Evolutionary conservation across 2,888 invertebrate genomes (phyloP).

Genomic region (Sicus ferrugineus): DNA sequence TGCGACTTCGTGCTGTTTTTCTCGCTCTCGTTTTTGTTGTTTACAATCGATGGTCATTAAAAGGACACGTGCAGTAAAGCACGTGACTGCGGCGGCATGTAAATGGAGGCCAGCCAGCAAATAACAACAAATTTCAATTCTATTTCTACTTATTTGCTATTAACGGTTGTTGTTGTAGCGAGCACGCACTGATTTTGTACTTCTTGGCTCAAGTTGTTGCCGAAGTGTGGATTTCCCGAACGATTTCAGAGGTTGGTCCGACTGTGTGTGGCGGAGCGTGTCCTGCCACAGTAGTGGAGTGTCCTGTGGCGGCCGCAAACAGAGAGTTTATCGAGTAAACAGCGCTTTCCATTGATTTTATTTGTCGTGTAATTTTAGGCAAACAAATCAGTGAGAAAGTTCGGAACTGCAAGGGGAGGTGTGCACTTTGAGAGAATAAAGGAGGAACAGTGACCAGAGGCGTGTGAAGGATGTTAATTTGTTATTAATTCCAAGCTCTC

Average conservation of each 20-base stretch:
- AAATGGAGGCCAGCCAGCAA: constrained; percentile 17
- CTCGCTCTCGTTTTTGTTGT: not conserved
- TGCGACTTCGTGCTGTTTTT: constrained; percentile 4
- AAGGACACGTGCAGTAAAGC: constrained; percentile 62
- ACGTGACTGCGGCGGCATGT: constrained; percentile 53
- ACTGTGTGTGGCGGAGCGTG: constrained; percentile 17
- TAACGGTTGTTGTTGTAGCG: not conserved
- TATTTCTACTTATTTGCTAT: constrained; percentile 16
- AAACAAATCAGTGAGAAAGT: constrained; percentile 15
- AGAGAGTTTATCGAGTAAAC: constrained; percentile 29
- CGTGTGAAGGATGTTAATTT: constrained; percentile 60
- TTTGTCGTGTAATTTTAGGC: constrained; percentile 23
- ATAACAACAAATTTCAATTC: constrained; percentile 4
- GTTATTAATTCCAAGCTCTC: constrained; percentile 56
- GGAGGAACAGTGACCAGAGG: constrained; percentile 6
- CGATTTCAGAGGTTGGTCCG: constrained; percentile 42
- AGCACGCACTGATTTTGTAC: not conserved
- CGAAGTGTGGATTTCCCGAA: constrained; percentile 44
- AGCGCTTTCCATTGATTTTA: constrained; percentile 21
- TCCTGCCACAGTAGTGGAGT: constrained; percentile 13
- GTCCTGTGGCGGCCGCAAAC: constrained; percentile 35
- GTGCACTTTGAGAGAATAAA: not conserved
- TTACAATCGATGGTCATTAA: constrained; percentile 56
- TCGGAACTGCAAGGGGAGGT: not conserved
- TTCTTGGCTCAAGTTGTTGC: constrained; percentile 19